A percentile compares a stretch with the other conserved stretches of the same genome.
phyloP scores from a whole-genome alignment of 2,797 vertebrate genomes.

The Urosaurus nigricauda region DNA sequence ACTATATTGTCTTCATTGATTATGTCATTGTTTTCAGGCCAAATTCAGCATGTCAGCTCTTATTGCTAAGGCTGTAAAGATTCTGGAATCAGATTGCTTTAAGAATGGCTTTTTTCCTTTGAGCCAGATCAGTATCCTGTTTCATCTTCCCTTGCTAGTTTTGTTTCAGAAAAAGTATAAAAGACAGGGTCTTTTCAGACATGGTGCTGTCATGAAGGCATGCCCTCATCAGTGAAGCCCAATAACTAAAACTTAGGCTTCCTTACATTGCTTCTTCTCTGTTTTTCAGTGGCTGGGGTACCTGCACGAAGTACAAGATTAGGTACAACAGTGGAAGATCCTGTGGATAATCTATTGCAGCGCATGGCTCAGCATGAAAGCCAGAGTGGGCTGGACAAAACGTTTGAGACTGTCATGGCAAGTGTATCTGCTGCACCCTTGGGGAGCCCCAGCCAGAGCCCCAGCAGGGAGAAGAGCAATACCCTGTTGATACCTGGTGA shows the following conservation, averaged over 20 bases:
- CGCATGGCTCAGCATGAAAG: constrained; percentile 78
- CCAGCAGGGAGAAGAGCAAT: constrained; percentile 78
- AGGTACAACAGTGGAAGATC: constrained; percentile 70
- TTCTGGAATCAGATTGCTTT: background rate
- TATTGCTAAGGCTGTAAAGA: background rate
- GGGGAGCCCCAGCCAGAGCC: constrained; percentile 74
- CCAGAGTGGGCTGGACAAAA: constrained; percentile 77
- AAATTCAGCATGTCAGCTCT: background rate
- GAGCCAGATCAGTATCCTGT: background rate
- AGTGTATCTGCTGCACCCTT: constrained; percentile 64
- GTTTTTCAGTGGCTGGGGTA: constrained; percentile 69
- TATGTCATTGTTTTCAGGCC: background rate
- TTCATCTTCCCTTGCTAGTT: background rate
- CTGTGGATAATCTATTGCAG: constrained; percentile 77
- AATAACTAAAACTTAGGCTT: background rate
- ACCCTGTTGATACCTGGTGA: constrained; percentile 66
- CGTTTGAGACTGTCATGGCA: constrained; percentile 71
- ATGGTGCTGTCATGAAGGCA: background rate
- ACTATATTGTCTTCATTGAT: background rate
- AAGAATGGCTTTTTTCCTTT: background rate
- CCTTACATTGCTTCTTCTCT: constrained; percentile 47
- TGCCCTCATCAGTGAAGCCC: background rate
- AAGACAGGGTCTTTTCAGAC: no score
- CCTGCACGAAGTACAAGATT: constrained; percentile 69
- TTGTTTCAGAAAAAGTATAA: background rate